Evolutionary conservation across 2,888 invertebrate genomes (phyloP), one percentile per base, ranked within the genome.

Genomic region (Tuta absoluta): DNA sequence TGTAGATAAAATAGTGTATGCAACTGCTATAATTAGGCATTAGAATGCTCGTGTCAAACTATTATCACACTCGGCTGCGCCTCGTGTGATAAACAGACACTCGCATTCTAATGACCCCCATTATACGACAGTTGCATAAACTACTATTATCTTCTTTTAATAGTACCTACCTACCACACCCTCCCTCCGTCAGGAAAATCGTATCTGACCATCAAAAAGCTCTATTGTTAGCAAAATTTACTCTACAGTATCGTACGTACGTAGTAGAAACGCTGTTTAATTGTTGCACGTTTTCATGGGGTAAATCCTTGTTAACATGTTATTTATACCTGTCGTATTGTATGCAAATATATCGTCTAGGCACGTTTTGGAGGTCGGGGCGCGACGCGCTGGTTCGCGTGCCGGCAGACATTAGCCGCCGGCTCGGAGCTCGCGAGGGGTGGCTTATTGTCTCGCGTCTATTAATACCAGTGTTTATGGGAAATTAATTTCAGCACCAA

Each of bases 361-460:
- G 72, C 75, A 75, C 72, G 75, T 77, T 80, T 82, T 81, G 76
- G 81, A 82, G 85, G 85, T 82, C 82, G 70, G 77, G 83, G 81
- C 73, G 81, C 80, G 81, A 79, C 77, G 78, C 74, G 78, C 72
- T 28, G 73, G 79, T 69, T 90, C 81, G 90, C 90, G 90, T 90
- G 90, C 81, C 77, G 75, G 69, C 76, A 74, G 76, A 84, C 87
- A 89, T 89, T 90, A 89, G 82, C 77, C 77, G 76, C 80, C 80
- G 81, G 80, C 85, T 82, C 78, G 77, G 74, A 83, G 82, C 80
- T 82, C 80, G 79, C 79, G 78, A 79, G 83, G 85, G 89, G 84
- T 86, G 82, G 84, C 86, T 85, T 88, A 87, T 88, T 90, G 89
- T 90, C 89, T 89, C 84, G 85, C 81, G 80, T 86, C 88, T 89